Evolutionary conservation across 2,797 vertebrate species (phyloP), one percentile per base, ranked within the genome.

Genomic region (Holocentrus rufus): DNA sequence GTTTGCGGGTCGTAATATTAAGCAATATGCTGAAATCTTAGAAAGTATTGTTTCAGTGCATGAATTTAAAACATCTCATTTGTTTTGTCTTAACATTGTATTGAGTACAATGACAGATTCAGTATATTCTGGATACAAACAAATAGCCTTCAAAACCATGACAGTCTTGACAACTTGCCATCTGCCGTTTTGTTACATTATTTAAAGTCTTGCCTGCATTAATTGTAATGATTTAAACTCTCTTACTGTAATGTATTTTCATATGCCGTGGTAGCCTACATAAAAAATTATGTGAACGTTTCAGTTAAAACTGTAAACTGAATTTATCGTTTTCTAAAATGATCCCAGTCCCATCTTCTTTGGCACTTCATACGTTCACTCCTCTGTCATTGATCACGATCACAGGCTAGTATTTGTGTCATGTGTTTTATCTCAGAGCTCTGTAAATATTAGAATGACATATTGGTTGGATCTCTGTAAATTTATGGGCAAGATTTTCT

Each of bases 21-120:
- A 91, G 90, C 88, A 91, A 92, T 91, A 91, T 70, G 77, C 72
- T 84, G 75, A 77, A 31, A 34, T 52, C 22, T 74, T 30, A 18
- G 55, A 65, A 83, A 79, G 69, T 76, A 18, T 84, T 49, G 46
- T 87, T 85, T 76, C 66, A 75, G 57, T 77, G 65, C 69, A 78
- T 65, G 23, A 66, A 70, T 27, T 23, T 18, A 79, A 49, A 36
- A 17, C 30, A 57, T 77, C 65, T 64, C 57, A 23, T 74, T 42
- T 49, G 42, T 78, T 73, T 59, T 39, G 74, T 84, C 74, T 74
- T n/a, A 54, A 39, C 47, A 59, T 62, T 69, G 58, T 63, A 70
- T 50, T 9, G 11, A 76, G 18, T 69, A 47, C 46, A 61, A 50
- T 18, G 20, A 55, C 50, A 30, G 59, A 74, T 69, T 78, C 44